A percentile compares a stretch with the other conserved stretches of the same genome.
phyloP scores from a whole-genome alignment of 2,888 invertebrate species.

The Cistogaster globosa region DNA sequence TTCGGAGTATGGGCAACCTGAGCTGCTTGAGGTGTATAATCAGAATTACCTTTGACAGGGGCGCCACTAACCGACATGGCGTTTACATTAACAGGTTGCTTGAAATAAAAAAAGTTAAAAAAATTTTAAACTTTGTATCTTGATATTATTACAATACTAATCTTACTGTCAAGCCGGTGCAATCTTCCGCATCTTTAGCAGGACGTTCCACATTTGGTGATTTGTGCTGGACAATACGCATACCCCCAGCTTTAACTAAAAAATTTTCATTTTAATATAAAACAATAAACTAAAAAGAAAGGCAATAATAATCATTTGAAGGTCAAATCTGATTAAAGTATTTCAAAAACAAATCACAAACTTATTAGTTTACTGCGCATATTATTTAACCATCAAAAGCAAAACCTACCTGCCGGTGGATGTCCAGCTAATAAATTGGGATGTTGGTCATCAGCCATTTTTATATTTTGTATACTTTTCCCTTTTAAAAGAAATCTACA shows the following conservation, averaged over 20 bases:
- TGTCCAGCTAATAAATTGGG: constrained; percentile 93
- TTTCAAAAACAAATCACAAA: constrained; percentile 7
- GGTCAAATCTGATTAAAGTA: constrained; percentile 37
- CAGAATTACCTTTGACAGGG: constrained; percentile 91
- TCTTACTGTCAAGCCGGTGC: constrained; percentile 88
- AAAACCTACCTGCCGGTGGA: constrained; percentile 91
- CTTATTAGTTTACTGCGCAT: constrained; percentile 45
- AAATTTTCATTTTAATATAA: constrained; percentile 38
- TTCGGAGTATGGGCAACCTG: constrained; percentile 93
- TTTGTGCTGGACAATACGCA: constrained; percentile 96
- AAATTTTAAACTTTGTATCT: neutral
- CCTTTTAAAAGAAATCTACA: neutral
- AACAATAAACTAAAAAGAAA: neutral
- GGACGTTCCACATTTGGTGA: constrained; percentile 87
- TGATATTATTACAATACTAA: neutral
- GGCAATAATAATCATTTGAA: constrained; percentile 24
- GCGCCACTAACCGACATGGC: constrained; percentile 90
- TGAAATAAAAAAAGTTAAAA: constrained; percentile 11
- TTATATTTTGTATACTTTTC: constrained; percentile 3
- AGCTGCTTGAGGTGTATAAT: constrained; percentile 94
- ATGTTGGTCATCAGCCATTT: constrained; percentile 85
- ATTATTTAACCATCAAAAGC: constrained; percentile 4
- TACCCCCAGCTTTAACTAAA: constrained; percentile 94
- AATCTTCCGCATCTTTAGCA: constrained; percentile 88
- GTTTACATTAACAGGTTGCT: constrained; percentile 86